Percentiles rank a stretch among this genome's conserved stretches.
Conservation (phyloP, 2,113 vertebrate genomes). For the Hippocampus zosterae region DNA sequence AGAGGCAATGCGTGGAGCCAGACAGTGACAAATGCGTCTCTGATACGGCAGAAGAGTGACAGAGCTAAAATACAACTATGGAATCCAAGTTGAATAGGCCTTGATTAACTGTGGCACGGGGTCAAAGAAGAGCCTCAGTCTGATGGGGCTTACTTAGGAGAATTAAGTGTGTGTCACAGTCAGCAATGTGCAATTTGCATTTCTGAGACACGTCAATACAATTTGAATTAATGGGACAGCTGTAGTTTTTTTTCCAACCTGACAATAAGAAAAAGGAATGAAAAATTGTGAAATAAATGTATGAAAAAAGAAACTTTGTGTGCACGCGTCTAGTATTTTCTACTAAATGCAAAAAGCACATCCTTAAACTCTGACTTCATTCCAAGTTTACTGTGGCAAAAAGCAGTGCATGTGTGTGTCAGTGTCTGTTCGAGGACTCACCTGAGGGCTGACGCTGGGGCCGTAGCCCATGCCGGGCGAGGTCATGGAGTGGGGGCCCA, state of each 20-base stretch:
- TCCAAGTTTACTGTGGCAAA: not conserved
- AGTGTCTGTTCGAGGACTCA: conserved; percentile 59
- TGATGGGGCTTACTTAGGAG: conserved; percentile 32
- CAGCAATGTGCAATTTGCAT: conserved; percentile 33
- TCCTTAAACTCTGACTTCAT: not conserved
- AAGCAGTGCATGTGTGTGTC: not conserved
- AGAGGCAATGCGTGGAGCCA: conserved; percentile 17
- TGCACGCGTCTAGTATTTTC: not conserved
- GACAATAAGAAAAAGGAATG: not conserved
- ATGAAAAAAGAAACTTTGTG: not conserved
- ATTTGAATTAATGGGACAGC: conserved; percentile 21
- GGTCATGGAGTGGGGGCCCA: conserved; percentile 91
- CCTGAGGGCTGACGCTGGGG: conserved; percentile 89
- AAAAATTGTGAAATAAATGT: not conserved
- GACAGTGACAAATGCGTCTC: conserved; percentile 19
- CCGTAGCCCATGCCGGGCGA: conserved; percentile 87
- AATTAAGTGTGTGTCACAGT: conserved; percentile 14
- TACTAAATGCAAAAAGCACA: not conserved
- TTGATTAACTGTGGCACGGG: conserved; percentile 54
- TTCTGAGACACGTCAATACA: conserved; percentile 29
- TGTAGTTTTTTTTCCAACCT: not conserved
- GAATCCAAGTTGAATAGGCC: conserved; percentile 52
- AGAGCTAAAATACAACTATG: conserved; percentile 35
- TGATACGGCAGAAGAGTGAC: conserved; percentile 43
- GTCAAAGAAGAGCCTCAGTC: conserved; percentile 51